Evolutionary conservation across 2,888 invertebrate species (phyloP).

Genomic region (Thymelicus sylvestris): DNA sequence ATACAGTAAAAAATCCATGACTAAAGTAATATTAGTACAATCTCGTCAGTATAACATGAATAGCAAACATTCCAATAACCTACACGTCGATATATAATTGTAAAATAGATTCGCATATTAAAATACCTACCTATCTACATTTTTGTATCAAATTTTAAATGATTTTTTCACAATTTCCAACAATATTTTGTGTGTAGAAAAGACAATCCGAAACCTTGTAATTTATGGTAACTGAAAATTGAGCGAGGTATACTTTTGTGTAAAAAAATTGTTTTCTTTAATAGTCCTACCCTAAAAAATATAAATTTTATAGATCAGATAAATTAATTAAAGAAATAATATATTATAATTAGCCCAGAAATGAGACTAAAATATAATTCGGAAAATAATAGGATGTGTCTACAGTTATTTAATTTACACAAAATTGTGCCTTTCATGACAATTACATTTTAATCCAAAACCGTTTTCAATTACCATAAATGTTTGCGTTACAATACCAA

Average conservation of each 20-base stretch:
- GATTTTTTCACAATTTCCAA: conserved; percentile 59
- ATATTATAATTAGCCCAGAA: not conserved
- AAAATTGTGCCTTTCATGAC: no score
- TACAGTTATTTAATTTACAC: no score
- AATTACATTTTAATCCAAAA: not conserved
- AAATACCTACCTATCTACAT: conserved; percentile 83
- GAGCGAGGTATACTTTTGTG: not conserved
- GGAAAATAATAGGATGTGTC: no score
- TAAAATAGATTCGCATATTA: conserved; percentile 79
- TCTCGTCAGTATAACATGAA: conserved; percentile 50
- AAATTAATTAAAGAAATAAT: not conserved
- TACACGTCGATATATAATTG: conserved; percentile 64
- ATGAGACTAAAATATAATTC: no score
- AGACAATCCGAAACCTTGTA: conserved; percentile 57
- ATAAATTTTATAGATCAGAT: no score
- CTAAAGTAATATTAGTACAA: conserved; percentile 57
- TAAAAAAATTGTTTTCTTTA: not conserved
- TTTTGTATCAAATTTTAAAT: conserved; percentile 80
- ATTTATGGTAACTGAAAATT: conserved; percentile 57
- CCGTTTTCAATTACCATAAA: conserved; percentile 28
- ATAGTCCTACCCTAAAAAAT: no score
- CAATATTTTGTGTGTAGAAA: conserved; percentile 55
- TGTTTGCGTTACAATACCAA: not conserved
- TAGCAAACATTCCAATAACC: conserved; percentile 44
- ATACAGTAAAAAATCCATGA: conserved; percentile 35